Conservation (phyloP, 1,140 invertebrate species). For the Trachelipus rathkii region DNA sequence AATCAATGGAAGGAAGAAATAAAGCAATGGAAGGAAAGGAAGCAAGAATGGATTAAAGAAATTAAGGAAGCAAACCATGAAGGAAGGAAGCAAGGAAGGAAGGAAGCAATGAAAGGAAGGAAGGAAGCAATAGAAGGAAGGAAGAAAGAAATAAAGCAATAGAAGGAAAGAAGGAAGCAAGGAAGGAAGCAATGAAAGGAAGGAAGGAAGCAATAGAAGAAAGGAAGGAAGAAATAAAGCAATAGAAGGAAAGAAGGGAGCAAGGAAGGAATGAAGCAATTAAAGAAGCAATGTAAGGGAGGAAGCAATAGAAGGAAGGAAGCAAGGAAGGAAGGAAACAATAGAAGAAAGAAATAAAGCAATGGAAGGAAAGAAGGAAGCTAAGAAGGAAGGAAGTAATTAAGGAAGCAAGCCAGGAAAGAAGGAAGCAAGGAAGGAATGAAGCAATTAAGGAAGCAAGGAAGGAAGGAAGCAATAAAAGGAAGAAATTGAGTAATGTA, state of each 20-base stretch:
- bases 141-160: background rate
- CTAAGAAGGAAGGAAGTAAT: background rate
- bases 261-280: background rate
- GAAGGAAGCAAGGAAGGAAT: background rate
- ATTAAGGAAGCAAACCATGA: background rate
- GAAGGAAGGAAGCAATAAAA: background rate
- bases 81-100: background rate
- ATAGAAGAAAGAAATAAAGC: background rate
- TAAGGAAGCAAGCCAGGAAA: no score
- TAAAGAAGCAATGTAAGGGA: background rate
- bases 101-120: background rate
- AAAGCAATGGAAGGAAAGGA: background rate
- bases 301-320: background rate
- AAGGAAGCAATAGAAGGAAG: background rate
- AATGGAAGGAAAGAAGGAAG: background rate
- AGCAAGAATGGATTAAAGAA: background rate
- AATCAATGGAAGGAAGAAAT: background rate
- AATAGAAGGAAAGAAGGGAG: background rate
- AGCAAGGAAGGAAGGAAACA: background rate
- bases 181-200: background rate
- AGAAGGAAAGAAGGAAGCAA: background rate
- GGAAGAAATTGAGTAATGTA: background rate
- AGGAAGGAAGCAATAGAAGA: background rate
- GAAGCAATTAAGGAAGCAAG: background rate
- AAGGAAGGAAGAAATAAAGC: background rate